Conservation (phyloP, 2,888 invertebrate species). For the Congeria kusceri region DNA sequence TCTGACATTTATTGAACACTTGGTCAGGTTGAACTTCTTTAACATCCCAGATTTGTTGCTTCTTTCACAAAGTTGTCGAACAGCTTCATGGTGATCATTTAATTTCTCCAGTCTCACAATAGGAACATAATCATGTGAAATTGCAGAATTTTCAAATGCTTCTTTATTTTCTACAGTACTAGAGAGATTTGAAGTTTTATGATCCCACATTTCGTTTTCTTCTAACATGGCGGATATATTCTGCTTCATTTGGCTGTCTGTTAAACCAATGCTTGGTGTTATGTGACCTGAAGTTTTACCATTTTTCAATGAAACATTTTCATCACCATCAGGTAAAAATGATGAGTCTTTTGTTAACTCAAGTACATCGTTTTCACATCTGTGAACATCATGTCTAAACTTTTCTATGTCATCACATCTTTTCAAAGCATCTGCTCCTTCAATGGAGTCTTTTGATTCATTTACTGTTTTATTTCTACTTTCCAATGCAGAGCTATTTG, state of each 20-base stretch:
- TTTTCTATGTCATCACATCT: conserved; percentile 2
- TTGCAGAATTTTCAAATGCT: background rate
- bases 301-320: background rate
- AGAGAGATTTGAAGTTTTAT: no score
- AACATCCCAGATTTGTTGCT: conserved; percentile 9
- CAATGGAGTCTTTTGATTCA: conserved; percentile 13
- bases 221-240: no score
- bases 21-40: conserved; percentile 9
- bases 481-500: background rate
- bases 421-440: background rate
- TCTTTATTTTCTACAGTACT: background rate
- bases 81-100: conserved; percentile 11
- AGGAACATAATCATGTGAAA: background rate
- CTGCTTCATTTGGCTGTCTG: no score
- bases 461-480: background rate
- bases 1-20: conserved; percentile 25
- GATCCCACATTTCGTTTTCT: no score
- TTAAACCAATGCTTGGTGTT: no score
- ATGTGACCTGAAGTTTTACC: no score
- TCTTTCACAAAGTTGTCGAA: background rate
- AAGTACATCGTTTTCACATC: no score
- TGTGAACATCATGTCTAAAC: no score
- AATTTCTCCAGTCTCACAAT: background rate
- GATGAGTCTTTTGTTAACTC: background rate
- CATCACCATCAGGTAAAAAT: background rate